These are phyloP conservation scores for Nasua narica DNA, from an alignment of 2,797 vertebrate species.

Conservation along the genomic window DNA sequence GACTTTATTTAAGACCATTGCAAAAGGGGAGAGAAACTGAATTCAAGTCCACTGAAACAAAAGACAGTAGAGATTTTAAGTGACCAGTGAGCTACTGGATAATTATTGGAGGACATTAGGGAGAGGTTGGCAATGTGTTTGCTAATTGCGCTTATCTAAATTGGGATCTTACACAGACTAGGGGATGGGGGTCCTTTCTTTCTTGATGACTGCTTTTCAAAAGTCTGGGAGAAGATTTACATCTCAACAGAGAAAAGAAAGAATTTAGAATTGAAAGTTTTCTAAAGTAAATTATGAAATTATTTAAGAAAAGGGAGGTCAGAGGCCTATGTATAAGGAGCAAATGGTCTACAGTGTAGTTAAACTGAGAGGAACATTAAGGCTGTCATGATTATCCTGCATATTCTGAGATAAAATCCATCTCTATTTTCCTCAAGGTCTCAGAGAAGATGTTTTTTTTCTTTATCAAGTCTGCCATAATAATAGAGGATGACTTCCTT, in stretches of 20 bases:
- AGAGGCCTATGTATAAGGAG: not conserved
- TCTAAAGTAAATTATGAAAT: not conserved
- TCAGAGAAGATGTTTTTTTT: not conserved
- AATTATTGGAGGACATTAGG: not conserved
- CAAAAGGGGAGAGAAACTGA: not conserved
- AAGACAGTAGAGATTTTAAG: not conserved
- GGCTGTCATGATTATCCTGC: not conserved
- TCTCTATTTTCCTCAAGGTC: not conserved
- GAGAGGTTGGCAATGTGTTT: not conserved
- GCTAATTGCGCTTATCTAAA: not conserved
- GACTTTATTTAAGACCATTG: not conserved
- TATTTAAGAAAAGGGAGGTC: not conserved
- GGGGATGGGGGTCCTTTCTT: not conserved
- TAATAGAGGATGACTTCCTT: not conserved
- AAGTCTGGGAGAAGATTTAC: not conserved
- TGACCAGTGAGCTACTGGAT: not conserved
- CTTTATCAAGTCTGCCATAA: not conserved
- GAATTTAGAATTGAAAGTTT: not conserved
- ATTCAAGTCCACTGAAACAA: not conserved
- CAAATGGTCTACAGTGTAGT: not conserved
- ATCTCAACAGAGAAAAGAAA: not conserved
- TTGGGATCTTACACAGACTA: not conserved
- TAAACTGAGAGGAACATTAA: not conserved
- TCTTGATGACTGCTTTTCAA: not conserved
- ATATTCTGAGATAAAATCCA: not conserved